Evolutionary conservation across 2,888 invertebrate species (phyloP), one percentile per base, ranked within the genome.

Genomic region (Emesis russula): DNA sequence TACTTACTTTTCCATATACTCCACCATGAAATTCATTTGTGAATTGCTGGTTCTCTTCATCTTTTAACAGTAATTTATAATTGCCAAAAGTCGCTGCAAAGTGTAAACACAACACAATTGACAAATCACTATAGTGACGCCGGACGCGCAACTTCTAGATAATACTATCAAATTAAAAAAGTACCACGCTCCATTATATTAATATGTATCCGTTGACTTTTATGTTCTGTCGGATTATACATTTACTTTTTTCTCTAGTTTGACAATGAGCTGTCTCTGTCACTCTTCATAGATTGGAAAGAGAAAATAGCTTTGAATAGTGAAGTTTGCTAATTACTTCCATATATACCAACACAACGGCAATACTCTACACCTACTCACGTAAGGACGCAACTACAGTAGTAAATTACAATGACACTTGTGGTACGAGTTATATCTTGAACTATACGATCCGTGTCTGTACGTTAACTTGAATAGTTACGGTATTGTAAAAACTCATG

Each of bases 321-420:
- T 53, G 53, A 53, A n/a, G n/a, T 53, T 53, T 53, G 53, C 4
- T n/a, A n/a, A 11, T 11, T n/a, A n/a, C 5, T 4, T 53, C n/a
- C 53, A 53, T n/a, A 53, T n/a, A 53, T 53, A 53, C 53, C 53
- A 53, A 53, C n/a, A n/a, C 5, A 53, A 53, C 48, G 48, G 48
- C 48, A 53, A 53, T n/a, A 4, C 48, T 48, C 48, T 48, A 15
- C 48, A 48, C 15, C 13, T 48, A 15, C 48, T 48, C 15, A 48
- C 48, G 48, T 48, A 4, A 48, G 4, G 3, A 48, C 48, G 15
- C 15, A 15, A 48, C 13, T 48, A 48, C 15, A 15, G 48, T 48
- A 48, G 48, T 48, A 48, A 48, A 15, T 15, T 15, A 48, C 48
- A 15, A 15, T 48, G 15, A 3, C 15, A 3, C 48, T 11, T 48